Evolutionary conservation across 2,888 invertebrate species (phyloP), one percentile per base, ranked within the genome.

Genomic region (Prenolepis imparis): DNA sequence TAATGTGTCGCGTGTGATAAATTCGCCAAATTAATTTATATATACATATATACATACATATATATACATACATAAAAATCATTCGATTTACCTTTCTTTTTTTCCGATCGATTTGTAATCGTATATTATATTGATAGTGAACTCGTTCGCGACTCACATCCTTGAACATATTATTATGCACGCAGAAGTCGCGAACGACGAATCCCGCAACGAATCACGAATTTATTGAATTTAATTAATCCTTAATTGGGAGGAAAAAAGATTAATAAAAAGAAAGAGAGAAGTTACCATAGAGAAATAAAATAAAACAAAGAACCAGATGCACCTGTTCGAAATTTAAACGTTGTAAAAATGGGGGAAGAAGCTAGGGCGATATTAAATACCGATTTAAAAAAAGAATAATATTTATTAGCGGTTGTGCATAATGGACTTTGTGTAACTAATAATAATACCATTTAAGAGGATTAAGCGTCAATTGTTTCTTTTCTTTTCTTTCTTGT

Each of bases 11-110:
- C 55, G 68, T 28, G 32, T 77, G 32, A 77, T 68, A 39, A 77
- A 77, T 75, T 52, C 67, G 67, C 67, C 75, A 55, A 75, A 75
- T 64, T 66, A 21, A 57, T 73, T 73, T 73, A 75, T 74, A 64
- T 36, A 64, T 74, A 74, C 9, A 55, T 11, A 55, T 55, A n/a
- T 9, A 55, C 18, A 32, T 11, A n/a, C 32, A 24, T 32, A 28
- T 70, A 18, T 28, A 59, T 12, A 18, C 32, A 48, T 52, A n/a
- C 18, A 63, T 32, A 32, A 63, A 52, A 64, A 28, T 36, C 48
- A 64, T 64, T 64, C 36, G 28, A 63, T 48, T 64, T 64, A 11
- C 12, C 1, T 64, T 64, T 75, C 48, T 74, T 74, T 48, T 28
- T 32, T 61, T 32, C 2, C 1, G 32, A 52, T 48, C 15, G n/a